Evolutionary conservation across 2,797 vertebrate species (phyloP), one percentile per base, ranked within the genome.

Genomic region (Eulemur mongoz): DNA sequence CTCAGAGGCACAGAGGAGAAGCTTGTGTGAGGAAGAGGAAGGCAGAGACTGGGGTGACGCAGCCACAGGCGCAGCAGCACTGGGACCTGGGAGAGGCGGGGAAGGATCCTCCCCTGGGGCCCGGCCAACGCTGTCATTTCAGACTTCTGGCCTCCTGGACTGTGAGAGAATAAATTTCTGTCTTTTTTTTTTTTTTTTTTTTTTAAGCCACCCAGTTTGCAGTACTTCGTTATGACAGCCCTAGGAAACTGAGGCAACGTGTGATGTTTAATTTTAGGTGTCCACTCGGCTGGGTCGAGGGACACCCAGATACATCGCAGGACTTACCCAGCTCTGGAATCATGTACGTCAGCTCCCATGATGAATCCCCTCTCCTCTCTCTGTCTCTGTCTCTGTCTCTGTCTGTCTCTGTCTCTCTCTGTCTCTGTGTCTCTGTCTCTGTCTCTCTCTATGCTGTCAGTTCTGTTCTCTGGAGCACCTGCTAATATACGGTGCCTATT

Each of bases 191-290:
- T 48, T 48, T 48, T 48, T 48, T 40, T 48, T 48, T 48, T 48
- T 48, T 82, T 27, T 32, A 38, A 82, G n/a, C 6, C 45, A 20
- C 32, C 63, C 0, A 1, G 14, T 32, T 18, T 52, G 10, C 17
- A 2, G 12, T 20, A 48, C 59, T 38, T 50, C 22, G 7, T 25
- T 32, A 2, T 27, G 5, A n/a, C 4, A 22, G 32, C 25, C n/a
- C 25, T 17, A 11, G 23, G 57, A 35, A 61, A 30, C 18, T 5
- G n/a, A 17, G 30, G 5, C 18, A 1, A 1, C 0, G 0, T 5
- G 17, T 54, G 18, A 14, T 13, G 0, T 35, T 30, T 14, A 27
- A 12, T 22, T 59, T 40, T 15, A 61, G 40, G 25, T 20, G 65
- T 61, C 7, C 13, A 25, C 23, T 59, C 2, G 12, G 5, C 54